Base-by-base conservation (phyloP, 2,888 invertebrate genomes). In the Macropis europaea region DNA sequence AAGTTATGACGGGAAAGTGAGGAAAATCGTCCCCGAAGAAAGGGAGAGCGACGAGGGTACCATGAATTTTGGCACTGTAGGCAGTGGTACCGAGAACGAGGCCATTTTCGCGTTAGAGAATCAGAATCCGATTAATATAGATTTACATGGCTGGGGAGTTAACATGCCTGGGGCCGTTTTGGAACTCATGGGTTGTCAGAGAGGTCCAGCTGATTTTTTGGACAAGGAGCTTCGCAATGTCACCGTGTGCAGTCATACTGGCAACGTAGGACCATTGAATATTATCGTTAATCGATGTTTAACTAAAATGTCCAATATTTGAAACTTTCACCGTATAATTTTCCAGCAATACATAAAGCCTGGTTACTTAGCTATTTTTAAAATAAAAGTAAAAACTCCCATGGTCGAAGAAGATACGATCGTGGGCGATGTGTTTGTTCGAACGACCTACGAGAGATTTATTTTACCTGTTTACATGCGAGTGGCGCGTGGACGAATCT, bases 81-180 rank as follows among this genome's bases (percentile, higher is more conserved):
- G 94, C 79, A 91, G 93, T 84, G 92, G 93, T 52, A 91, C 92
- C 57, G 93, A 93, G 81, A 94, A 94, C 84, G 94, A 94, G 80
- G 93, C 96, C 81, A 91, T 93, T 83, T 94, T 96, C 89, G 93
- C 94, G 28, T 88, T 96, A 32, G 91, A 93, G 79, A 96, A 96
- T 90, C 92, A 93, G 74, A 96, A 96, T 90, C 95, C 96, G 9
- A 93, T 95, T 28, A 92, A 93, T 81, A 92, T 96, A 80, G 92
- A 92, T 64, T 85, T 94, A 73, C 92, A 91, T 73, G 91, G 92
- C 32, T 92, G 93, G 90, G 92, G 92, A 43, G 92, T 92, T 3
- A 93, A 94, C 77, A 91, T 93, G 84, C 92, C 93, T 4, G 91
- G 92, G 73, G 92, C 92, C 2, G 90, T 91, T 47, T 91, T 94